Evolutionary conservation across 37 sponge, comb jelly and placozoan genomes (phyloP).

Genomic region (Cliona cf. orientalis): DNA sequence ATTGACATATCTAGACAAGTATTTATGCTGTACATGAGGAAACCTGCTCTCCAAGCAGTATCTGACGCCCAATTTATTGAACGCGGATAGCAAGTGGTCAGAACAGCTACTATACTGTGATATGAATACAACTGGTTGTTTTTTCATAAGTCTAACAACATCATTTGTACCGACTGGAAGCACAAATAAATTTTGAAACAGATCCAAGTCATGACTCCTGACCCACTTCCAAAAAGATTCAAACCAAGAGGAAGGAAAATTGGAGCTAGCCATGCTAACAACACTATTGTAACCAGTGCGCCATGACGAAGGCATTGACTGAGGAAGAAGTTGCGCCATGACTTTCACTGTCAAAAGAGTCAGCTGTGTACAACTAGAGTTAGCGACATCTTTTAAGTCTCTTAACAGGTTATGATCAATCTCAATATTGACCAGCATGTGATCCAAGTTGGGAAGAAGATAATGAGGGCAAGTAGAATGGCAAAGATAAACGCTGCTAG

Average conservation of each 20-base stretch:
- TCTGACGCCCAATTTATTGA: background rate
- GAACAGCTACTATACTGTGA: background rate
- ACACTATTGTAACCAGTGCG: background rate
- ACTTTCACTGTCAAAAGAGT: background rate
- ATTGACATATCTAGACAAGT: background rate
- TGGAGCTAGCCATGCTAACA: background rate
- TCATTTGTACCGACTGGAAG: slow-evolving; percentile 13
- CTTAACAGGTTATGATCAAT: background rate
- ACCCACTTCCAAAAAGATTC: slow-evolving; percentile 53
- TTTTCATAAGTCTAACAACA: background rate
- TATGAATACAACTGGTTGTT: background rate
- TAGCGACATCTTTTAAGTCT: slow-evolving; percentile 15
- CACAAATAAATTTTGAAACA: background rate
- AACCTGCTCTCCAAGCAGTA: background rate
- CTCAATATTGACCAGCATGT: slow-evolving; percentile 7
- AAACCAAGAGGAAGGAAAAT: slow-evolving; percentile 11
- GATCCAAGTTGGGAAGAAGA: slow-evolving; percentile 29
- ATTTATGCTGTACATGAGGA: background rate
- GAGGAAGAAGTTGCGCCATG: background rate
- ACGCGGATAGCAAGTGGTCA: background rate
- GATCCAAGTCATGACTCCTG: background rate
- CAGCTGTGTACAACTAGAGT: slow-evolving; percentile 13
- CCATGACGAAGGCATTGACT: slow-evolving; percentile 5
- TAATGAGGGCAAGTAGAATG: slow-evolving; percentile 7
- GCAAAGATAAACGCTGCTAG: slow-evolving; percentile 35